phyloP scores from a whole-genome alignment of 2,888 invertebrate species.

The Aporophyla lueneburgensis region DNA sequence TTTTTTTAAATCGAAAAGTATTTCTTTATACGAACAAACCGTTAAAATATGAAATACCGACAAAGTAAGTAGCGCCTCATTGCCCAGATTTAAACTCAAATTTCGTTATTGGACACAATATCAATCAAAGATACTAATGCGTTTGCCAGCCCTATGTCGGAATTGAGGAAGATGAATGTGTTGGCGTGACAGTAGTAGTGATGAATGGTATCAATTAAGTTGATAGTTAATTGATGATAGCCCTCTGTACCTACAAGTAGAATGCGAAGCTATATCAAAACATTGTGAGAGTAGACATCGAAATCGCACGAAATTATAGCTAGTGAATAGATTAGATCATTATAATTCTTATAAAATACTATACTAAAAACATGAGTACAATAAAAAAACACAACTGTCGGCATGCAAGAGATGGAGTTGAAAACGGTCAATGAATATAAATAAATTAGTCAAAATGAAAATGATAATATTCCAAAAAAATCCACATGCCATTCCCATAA shows the following conservation, averaged over 20 bases:
- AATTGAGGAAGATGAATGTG: conserved; percentile 51
- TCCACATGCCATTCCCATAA: no score
- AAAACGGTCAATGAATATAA: no score
- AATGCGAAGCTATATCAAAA: conserved; percentile 15
- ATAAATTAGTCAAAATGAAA: neutral
- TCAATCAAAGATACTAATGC: neutral
- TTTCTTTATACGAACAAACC: neutral
- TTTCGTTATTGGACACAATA: no score
- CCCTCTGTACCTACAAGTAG: neutral
- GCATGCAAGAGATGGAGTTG: neutral
- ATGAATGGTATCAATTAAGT: conserved; percentile 57
- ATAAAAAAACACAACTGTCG: neutral
- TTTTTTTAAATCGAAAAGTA: neutral
- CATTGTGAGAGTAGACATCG: neutral
- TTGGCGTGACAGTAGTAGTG: conserved; percentile 40
- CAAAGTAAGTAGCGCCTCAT: neutral
- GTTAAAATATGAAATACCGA: no score
- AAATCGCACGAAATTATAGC: neutral
- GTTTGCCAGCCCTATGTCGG: conserved; percentile 37
- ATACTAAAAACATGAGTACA: neutral
- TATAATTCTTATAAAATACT: no score
- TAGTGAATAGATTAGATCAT: no score
- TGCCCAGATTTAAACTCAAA: neutral
- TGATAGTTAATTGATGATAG: conserved; percentile 52
- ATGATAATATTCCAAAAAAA: neutral